Evolutionary conservation across 2,797 vertebrate species (phyloP).

Genomic region (Arctocebus calabarensis): DNA sequence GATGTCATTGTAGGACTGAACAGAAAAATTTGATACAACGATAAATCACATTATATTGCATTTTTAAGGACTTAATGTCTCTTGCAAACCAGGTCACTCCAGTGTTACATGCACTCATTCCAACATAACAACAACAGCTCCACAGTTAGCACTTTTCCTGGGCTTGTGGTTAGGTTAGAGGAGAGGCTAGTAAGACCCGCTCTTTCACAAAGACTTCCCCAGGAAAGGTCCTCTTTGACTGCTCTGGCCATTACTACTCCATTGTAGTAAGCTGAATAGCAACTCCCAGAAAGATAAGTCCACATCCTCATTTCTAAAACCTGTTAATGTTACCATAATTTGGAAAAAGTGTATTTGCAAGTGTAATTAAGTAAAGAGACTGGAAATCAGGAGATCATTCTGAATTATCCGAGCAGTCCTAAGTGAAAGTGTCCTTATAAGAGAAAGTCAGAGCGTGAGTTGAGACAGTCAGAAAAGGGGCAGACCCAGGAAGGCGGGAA

Average conservation of each 20-base stretch:
- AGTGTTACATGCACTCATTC: background rate
- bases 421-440: background rate
- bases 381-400: background rate
- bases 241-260: background rate
- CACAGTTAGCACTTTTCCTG: background rate
- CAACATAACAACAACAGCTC: background rate
- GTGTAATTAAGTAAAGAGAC: background rate
- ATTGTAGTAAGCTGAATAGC: background rate
- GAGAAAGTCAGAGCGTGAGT: background rate
- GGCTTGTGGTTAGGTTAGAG: background rate
- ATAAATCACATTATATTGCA: background rate
- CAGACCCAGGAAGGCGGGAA: background rate
- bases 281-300: rapidly evolving
- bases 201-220: background rate
- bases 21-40: background rate
- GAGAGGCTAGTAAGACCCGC: background rate
- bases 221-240: background rate
- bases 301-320: background rate
- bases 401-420: background rate
- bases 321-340: background rate
- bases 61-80: background rate
- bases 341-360: background rate
- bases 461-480: background rate
- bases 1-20: background rate
- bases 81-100: background rate